Conservation (phyloP, 2,888 invertebrate species). For the Lasioglossum morio region DNA sequence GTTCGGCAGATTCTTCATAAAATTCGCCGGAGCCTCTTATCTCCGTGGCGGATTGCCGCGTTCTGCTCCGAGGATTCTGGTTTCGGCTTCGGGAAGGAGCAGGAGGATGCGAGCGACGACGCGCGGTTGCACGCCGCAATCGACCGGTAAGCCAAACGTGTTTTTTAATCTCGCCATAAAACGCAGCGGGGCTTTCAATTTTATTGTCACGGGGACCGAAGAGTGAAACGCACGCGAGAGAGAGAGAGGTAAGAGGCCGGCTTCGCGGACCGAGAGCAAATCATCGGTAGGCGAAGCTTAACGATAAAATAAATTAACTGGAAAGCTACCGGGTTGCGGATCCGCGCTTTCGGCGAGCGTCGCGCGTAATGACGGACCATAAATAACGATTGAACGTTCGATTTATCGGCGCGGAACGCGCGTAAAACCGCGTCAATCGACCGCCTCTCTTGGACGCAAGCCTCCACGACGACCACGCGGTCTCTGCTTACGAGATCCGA, state of each 20-base stretch:
- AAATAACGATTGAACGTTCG: slow-evolving; percentile 77
- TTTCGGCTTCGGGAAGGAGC: background rate
- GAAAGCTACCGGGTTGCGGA: slow-evolving; percentile 79
- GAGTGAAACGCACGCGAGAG: background rate
- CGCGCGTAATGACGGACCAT: slow-evolving; percentile 78
- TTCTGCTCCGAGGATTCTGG: background rate
- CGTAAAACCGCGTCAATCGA: slow-evolving; percentile 30
- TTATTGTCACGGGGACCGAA: slow-evolving; percentile 39
- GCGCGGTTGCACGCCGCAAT: slow-evolving; percentile 23
- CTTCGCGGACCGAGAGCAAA: slow-evolving; percentile 61
- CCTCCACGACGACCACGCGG: slow-evolving; percentile 24
- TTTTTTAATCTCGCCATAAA: slow-evolving; percentile 57
- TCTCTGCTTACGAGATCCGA: background rate
- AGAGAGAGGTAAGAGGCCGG: background rate
- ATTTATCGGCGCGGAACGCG: slow-evolving; percentile 72
- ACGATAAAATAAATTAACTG: slow-evolving; percentile 83
- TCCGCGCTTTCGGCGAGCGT: slow-evolving; percentile 65
- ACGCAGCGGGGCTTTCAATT: slow-evolving; percentile 55
- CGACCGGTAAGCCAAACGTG: slow-evolving; percentile 40
- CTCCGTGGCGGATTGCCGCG: slow-evolving; percentile 1
- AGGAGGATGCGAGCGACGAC: background rate
- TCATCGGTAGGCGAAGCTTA: slow-evolving; percentile 70
- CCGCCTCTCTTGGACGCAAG: slow-evolving; percentile 4
- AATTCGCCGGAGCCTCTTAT: background rate
- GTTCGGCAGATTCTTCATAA: slow-evolving; percentile 5